Percentiles rank a stretch among this genome's conserved stretches.
Conservation (phyloP, 2,113 vertebrate genomes). For the Malurus cyaneus region DNA sequence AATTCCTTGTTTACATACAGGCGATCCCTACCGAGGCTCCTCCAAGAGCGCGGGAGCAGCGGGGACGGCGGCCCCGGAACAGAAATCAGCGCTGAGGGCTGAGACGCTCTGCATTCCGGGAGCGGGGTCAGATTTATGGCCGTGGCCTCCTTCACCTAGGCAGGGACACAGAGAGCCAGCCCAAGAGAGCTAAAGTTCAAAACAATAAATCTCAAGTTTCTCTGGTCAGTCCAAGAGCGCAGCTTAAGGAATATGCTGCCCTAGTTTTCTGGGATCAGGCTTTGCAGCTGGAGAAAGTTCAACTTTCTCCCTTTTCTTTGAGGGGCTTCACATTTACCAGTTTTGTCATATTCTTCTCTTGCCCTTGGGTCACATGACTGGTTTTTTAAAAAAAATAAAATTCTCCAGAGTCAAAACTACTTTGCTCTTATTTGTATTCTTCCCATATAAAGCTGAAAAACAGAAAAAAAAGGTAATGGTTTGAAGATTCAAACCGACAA, state of each 20-base stretch:
- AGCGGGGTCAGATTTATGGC: constrained; percentile 23
- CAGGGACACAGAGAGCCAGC: constrained; percentile 29
- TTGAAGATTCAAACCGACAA: neutral
- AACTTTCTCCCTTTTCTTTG: neutral
- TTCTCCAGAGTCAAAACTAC: neutral
- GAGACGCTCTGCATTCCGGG: neutral
- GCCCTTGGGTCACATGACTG: neutral
- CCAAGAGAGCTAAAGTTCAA: constrained; percentile 37
- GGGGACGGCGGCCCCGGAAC: neutral
- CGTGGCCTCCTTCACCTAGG: constrained; percentile 20
- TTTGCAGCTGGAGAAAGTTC: constrained; percentile 41
- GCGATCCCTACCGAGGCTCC: neutral
- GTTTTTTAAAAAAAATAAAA: neutral
- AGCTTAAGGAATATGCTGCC: constrained; percentile 40
- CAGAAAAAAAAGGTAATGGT: neutral
- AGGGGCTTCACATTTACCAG: neutral
- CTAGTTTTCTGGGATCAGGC: constrained; percentile 7
- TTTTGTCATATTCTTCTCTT: neutral
- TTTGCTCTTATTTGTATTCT: neutral
- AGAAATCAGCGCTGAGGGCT: neutral
- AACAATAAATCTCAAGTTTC: constrained; percentile 60
- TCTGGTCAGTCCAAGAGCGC: neutral
- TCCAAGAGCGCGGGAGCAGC: neutral
- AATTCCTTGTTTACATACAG: constrained; percentile 31
- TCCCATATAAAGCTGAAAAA: neutral